Conservation (phyloP, 1,140 invertebrate genomes). For the Cydia splendana region DNA sequence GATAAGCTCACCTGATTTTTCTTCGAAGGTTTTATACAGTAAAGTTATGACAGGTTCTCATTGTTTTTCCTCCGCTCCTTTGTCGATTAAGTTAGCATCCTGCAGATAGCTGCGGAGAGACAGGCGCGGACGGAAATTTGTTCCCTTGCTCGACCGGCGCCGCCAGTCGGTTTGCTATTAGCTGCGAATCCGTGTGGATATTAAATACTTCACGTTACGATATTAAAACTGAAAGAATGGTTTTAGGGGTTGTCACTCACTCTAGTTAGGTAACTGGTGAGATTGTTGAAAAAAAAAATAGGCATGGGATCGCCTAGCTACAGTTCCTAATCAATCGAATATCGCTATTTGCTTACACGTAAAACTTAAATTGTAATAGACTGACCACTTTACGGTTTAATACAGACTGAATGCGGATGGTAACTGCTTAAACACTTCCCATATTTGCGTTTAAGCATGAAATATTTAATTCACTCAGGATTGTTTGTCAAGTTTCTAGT, state of each 20-base stretch:
- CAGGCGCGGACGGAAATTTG: conserved; percentile 36
- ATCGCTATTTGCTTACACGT: too few relatives aligned
- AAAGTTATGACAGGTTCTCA: background rate
- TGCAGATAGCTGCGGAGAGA: conserved; percentile 22
- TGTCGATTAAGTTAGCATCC: conserved; percentile 41
- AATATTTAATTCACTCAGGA: background rate
- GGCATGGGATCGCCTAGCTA: too few relatives aligned
- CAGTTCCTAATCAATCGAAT: too few relatives aligned
- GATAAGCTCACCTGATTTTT: background rate
- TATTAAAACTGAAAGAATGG: too few relatives aligned
- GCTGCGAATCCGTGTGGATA: conserved; percentile 23
- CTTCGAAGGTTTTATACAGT: background rate
- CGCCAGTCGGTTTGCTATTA: conserved; percentile 30
- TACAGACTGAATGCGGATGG: background rate
- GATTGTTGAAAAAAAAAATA: too few relatives aligned
- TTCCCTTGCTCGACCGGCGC: conserved; percentile 32
- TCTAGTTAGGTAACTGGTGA: too few relatives aligned
- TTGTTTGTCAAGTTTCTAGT: conserved; percentile 5
- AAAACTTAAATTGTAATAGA: background rate
- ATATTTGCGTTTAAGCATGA: background rate
- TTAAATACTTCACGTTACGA: background rate
- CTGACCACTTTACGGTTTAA: background rate
- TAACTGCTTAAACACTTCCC: background rate
- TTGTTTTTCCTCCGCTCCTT: conserved; percentile 23
- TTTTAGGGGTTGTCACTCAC: too few relatives aligned